Evolutionary conservation across 2,888 invertebrate species (phyloP).

Genomic region (Trissolcus japonicus): DNA sequence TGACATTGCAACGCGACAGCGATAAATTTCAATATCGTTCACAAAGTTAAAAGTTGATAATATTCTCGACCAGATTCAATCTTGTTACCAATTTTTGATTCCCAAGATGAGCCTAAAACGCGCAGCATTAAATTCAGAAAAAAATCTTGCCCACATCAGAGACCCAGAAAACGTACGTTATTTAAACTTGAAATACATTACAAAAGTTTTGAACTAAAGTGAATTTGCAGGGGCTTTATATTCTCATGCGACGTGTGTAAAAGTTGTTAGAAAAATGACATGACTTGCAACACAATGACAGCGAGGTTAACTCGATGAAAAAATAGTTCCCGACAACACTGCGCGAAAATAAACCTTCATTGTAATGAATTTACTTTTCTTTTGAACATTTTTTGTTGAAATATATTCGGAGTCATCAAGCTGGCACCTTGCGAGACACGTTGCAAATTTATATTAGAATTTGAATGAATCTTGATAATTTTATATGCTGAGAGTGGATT

Average conservation of each 20-base stretch:
- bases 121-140: not conserved
- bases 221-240: slow-evolving; percentile 17
- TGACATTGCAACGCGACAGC: slow-evolving; percentile 7
- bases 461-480: slow-evolving; percentile 9
- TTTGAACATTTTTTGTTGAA: no score
- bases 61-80: not conserved
- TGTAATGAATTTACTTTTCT: no score
- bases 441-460: slow-evolving; percentile 4
- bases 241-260: slow-evolving; percentile 17
- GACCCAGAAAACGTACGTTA: slow-evolving; percentile 12
- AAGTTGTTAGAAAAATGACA: slow-evolving; percentile 24
- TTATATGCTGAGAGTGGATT: not conserved
- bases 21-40: slow-evolving; percentile 13
- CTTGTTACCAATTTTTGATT: not conserved
- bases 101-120: not conserved
- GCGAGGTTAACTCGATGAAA: slow-evolving; percentile 14
- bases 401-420: not conserved
- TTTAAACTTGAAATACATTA: slow-evolving; percentile 26
- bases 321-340: not conserved
- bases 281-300: slow-evolving; percentile 5
- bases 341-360: not conserved
- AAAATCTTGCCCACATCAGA: not conserved
- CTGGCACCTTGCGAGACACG: not conserved
- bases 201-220: slow-evolving; percentile 24
- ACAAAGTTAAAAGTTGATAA: slow-evolving; percentile 33